phyloP scores from a whole-genome alignment of 2,888 invertebrate genomes.

The Creontiades dilutus region DNA sequence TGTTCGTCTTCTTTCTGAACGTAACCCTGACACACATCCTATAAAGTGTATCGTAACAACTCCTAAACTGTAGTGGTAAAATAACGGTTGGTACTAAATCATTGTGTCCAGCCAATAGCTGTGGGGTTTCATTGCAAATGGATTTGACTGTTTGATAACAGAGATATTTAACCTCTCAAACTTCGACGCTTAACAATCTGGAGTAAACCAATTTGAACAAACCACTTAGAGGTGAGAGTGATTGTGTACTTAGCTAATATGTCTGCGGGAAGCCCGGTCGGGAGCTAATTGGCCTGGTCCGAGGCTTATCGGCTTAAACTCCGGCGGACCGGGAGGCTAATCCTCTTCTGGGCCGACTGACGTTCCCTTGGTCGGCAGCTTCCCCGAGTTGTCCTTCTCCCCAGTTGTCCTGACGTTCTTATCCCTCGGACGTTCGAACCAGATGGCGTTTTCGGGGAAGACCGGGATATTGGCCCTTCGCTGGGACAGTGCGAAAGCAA shows the following conservation, averaged over 20 bases:
- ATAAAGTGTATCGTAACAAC: no score
- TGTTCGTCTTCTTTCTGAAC: no score
- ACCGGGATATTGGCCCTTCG: not conserved
- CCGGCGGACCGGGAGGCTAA: conserved; percentile 41
- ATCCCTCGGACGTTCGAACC: conserved; percentile 4
- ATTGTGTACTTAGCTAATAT: conserved; percentile 70
- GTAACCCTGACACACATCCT: no score
- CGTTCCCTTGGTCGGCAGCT: not conserved
- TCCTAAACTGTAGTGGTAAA: no score
- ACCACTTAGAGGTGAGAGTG: conserved; percentile 69
- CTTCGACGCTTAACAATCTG: not conserved
- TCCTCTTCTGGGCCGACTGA: conserved; percentile 61
- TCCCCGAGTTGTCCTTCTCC: not conserved
- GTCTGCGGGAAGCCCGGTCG: conserved; percentile 67
- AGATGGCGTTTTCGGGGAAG: not conserved
- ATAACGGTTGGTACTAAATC: no score
- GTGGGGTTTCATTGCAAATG: no score
- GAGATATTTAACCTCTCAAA: not conserved
- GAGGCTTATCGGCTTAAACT: conserved; percentile 70
- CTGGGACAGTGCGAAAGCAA: no score
- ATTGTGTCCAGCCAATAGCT: no score
- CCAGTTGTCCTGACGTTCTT: conserved; percentile 1
- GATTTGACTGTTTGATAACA: not conserved
- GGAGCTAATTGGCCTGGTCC: conserved; percentile 68
- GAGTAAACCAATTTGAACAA: conserved; percentile 68